Percentiles rank a stretch among this genome's conserved stretches.
Conservation (phyloP, 2,888 invertebrate species). For the Drosophila nigricruria region DNA sequence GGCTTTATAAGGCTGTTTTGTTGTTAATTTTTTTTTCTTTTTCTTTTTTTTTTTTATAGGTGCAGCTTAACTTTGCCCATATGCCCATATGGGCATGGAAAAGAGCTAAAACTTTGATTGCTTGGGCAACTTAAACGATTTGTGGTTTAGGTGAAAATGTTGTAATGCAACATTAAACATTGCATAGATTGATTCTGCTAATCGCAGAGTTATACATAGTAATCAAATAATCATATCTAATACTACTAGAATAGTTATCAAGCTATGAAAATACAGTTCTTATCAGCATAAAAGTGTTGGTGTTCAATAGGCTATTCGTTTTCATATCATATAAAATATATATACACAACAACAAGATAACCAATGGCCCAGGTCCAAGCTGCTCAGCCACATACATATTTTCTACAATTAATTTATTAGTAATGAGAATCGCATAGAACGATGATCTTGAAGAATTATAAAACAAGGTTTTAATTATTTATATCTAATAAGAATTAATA, state of each 20-base stretch:
- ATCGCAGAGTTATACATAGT: background rate
- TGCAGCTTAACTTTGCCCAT: conserved; percentile 34
- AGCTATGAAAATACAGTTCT: background rate
- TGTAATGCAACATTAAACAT: conserved; percentile 21
- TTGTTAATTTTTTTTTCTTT: background rate
- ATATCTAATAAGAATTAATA: background rate
- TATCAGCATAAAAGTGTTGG: background rate
- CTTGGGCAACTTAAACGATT: conserved; percentile 47
- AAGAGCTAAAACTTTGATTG: conserved; percentile 20
- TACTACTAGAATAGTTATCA: conserved; percentile 1
- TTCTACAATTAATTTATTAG: background rate
- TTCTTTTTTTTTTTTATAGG: conserved; percentile 19
- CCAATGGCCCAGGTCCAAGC: background rate
- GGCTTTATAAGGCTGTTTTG: conserved; percentile 42
- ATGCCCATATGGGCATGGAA: conserved; percentile 3
- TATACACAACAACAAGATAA: background rate
- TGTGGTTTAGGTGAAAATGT: conserved; percentile 53
- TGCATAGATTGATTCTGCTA: conserved; percentile 3
- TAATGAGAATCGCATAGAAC: background rate
- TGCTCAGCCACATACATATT: background rate
- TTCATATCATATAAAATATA: background rate
- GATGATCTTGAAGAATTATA: too few relatives aligned
- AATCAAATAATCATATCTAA: conserved; percentile 1
- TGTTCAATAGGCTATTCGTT: conserved; percentile 2
- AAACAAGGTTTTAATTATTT: too few relatives aligned